Evolutionary conservation across 2,113 vertebrate species (phyloP).

Genomic region (Misgurnus anguillicaudatus): DNA sequence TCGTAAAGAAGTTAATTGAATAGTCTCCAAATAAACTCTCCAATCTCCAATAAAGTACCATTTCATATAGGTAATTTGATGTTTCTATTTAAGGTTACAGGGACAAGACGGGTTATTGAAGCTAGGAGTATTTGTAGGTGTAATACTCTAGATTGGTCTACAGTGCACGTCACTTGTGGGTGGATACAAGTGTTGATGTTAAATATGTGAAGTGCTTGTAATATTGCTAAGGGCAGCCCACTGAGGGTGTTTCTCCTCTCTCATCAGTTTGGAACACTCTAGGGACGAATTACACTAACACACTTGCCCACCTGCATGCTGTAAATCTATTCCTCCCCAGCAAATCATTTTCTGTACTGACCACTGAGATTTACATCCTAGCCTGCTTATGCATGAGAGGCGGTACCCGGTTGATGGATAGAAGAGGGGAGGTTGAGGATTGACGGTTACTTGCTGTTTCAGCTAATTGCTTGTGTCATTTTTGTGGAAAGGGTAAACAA

Average conservation of each 20-base stretch:
- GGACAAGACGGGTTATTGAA: neutral
- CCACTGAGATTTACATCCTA: constrained; percentile 43
- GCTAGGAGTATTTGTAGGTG: neutral
- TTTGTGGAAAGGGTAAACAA: neutral
- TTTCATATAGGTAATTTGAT: neutral
- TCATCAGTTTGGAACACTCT: constrained; percentile 32
- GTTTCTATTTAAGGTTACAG: no score
- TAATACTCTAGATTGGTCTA: constrained; percentile 10
- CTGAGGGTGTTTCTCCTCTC: constrained; percentile 23
- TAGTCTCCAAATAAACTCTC: neutral
- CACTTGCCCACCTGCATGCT: constrained; percentile 36
- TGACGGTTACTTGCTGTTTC: constrained; percentile 27
- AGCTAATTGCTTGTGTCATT: constrained; percentile 18
- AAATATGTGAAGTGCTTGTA: constrained; percentile 31
- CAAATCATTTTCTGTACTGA: constrained; percentile 40
- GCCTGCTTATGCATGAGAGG: constrained; percentile 18
- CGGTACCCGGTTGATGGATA: constrained; percentile 15
- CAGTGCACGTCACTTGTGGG: constrained; percentile 10
- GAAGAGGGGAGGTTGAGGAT: neutral
- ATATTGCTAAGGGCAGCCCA: constrained; percentile 34
- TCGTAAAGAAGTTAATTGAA: neutral
- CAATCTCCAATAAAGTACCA: neutral
- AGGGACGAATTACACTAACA: constrained; percentile 49
- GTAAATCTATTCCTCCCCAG: constrained; percentile 51
- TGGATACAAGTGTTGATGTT: constrained; percentile 3